phyloP scores from a whole-genome alignment of 1,140 invertebrate species.

The Drosophila bocqueti region DNA sequence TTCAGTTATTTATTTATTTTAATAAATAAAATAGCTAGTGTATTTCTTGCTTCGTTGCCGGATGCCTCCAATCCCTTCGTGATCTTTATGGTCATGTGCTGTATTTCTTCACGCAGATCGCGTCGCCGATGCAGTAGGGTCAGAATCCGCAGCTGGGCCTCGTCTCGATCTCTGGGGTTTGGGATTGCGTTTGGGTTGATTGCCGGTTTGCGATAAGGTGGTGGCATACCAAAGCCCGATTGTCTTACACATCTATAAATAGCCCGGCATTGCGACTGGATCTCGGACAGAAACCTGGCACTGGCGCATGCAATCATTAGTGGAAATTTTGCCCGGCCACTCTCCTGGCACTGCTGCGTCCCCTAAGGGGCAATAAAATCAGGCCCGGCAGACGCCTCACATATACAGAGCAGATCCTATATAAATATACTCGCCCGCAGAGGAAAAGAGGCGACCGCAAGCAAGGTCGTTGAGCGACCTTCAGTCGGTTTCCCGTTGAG shows the following conservation, averaged over 20 bases:
- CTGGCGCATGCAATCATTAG: constrained; percentile 78
- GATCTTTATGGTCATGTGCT: constrained; percentile 74
- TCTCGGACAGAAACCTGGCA: constrained; percentile 21
- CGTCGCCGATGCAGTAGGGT: constrained; percentile 54
- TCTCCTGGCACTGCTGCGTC: constrained; percentile 32
- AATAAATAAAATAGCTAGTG: not conserved
- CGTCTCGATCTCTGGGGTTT: constrained; percentile 24
- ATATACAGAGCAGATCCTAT: constrained; percentile 13
- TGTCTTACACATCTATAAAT: constrained; percentile 77
- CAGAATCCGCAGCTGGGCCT: constrained; percentile 37
- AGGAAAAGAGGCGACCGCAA: constrained; percentile 64
- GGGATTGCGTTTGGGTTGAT: constrained; percentile 47
- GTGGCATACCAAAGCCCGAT: constrained; percentile 73
- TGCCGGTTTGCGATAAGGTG: constrained; percentile 73
- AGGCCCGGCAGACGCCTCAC: constrained; percentile 70
- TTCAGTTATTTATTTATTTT: not conserved
- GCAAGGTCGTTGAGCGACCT: constrained; percentile 82
- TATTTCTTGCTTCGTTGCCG: constrained; percentile 9
- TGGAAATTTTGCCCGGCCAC: constrained; percentile 60
- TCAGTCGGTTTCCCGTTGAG: constrained; percentile 58
- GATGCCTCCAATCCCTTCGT: constrained; percentile 43
- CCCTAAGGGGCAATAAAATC: constrained; percentile 68
- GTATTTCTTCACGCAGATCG: constrained; percentile 79
- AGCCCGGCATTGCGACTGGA: constrained; percentile 33
- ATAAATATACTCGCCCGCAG: constrained; percentile 1